phyloP scores from a whole-genome alignment of 2,797 vertebrate species.

The Lacerta viridis region DNA sequence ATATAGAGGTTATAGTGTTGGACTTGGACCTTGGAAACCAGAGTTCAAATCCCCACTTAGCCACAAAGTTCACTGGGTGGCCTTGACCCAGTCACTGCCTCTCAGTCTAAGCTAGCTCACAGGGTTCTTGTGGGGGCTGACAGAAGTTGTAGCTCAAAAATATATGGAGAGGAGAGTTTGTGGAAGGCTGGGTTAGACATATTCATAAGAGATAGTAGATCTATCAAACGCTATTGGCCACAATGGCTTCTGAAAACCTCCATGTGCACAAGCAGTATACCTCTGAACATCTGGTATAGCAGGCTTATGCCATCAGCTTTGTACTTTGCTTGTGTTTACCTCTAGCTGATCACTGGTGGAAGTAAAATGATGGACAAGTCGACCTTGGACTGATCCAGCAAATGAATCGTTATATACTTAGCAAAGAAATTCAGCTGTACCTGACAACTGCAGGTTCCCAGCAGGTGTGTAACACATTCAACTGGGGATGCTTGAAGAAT shows the following conservation, averaged over 20 bases:
- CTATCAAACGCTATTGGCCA: too few relatives aligned
- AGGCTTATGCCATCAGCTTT: not conserved
- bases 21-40: too few relatives aligned
- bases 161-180: not conserved
- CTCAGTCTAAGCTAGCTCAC: too few relatives aligned
- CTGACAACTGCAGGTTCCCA: not conserved
- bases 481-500: too few relatives aligned
- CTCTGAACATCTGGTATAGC: not conserved
- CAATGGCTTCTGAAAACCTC: not conserved
- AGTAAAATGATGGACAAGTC: not conserved
- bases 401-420: not conserved
- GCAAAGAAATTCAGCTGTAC: slow-evolving; percentile 4
- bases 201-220: not conserved
- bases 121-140: too few relatives aligned
- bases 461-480: not conserved
- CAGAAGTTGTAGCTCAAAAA: not conserved
- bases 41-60: too few relatives aligned
- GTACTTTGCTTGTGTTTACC: not conserved
- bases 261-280: not conserved
- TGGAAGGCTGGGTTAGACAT: too few relatives aligned
- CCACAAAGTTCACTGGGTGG: too few relatives aligned
- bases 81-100: too few relatives aligned
- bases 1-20: too few relatives aligned
- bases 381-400: not conserved
- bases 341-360: not conserved